A percentile compares a stretch with the other conserved stretches of the same genome.
These are phyloP conservation scores for Lampropteryx suffumata DNA, from an alignment of 2,888 invertebrate genomes.

Conservation along the genomic window DNA sequence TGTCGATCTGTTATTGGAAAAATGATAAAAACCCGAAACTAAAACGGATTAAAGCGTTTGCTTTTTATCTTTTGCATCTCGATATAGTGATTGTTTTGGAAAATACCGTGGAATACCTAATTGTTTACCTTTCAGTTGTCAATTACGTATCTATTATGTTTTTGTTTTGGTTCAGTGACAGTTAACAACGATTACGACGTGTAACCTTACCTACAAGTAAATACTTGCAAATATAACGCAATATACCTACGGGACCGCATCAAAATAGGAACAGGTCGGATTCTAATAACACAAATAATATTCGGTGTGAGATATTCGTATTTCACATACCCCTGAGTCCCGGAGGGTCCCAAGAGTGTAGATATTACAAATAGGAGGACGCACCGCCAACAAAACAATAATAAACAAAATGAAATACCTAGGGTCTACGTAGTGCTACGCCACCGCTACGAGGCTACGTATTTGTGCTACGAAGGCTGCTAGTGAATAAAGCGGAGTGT, in stretches of 20 bases:
- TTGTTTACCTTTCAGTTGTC: too few species aligned
- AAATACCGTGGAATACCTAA: too few species aligned
- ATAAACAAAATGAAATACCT: slow-evolving; percentile 47
- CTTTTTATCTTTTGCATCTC: too few species aligned
- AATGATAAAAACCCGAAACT: too few species aligned
- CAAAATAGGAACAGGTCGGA: slow-evolving; percentile 22
- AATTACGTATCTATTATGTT: too few species aligned
- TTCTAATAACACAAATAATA: slow-evolving; percentile 51
- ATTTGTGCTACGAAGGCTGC: slow-evolving; percentile 29
- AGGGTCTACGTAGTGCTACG: slow-evolving; percentile 23
- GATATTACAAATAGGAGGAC: slow-evolving; percentile 41
- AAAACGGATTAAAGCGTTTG: too few species aligned
- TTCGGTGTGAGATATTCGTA: slow-evolving; percentile 43
- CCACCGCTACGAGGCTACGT: slow-evolving; percentile 20
- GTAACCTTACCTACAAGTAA: too few species aligned
- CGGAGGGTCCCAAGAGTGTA: slow-evolving; percentile 12
- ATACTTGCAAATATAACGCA: not conserved
- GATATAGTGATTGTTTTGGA: too few species aligned
- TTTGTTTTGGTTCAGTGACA: too few species aligned
- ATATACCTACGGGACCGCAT: not conserved
- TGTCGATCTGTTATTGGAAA: too few species aligned
- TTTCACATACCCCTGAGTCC: slow-evolving; percentile 40
- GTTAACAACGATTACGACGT: too few species aligned
- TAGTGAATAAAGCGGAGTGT: slow-evolving; percentile 24
- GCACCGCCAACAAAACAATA: slow-evolving; percentile 45